Percentiles rank a stretch among this genome's conserved stretches.
Evolutionary conservation across 2,888 invertebrate genomes (phyloP).

Genomic region (Thymelicus lineola): DNA sequence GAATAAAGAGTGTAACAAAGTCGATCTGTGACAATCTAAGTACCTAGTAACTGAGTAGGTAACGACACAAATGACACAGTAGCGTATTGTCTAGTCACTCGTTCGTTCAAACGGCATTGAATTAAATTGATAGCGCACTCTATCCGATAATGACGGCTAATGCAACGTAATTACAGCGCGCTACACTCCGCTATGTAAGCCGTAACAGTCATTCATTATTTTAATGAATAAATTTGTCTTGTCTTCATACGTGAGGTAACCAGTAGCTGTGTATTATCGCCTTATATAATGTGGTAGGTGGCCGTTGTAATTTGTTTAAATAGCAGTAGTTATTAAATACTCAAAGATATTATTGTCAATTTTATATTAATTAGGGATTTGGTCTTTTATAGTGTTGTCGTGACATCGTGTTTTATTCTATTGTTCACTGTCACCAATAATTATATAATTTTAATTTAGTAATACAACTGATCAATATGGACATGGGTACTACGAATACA

Average conservation of each 20-base stretch:
- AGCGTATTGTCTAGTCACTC: conserved; percentile 50
- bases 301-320: conserved; percentile 8
- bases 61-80: conserved; percentile 51
- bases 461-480: not conserved
- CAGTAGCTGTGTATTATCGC: conserved; percentile 29
- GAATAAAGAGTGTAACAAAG: conserved; percentile 44
- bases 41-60: no score
- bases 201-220: conserved; percentile 59
- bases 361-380: no score
- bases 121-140: conserved; percentile 66
- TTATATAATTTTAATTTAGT: no score
- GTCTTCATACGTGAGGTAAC: conserved; percentile 45
- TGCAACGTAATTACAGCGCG: conserved; percentile 62
- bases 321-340: conserved; percentile 9
- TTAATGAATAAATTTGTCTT: conserved; percentile 66
- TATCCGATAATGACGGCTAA: conserved; percentile 66
- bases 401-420: no score
- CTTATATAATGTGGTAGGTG: conserved; percentile 11
- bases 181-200: conserved; percentile 41
- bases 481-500: no score
- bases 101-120: conserved; percentile 68
- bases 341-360: no score
- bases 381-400: no score
- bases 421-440: no score
- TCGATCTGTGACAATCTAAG: conserved; percentile 46